Base-by-base conservation (phyloP, 2,113 vertebrate species). In the Neofelis nebulosa region DNA sequence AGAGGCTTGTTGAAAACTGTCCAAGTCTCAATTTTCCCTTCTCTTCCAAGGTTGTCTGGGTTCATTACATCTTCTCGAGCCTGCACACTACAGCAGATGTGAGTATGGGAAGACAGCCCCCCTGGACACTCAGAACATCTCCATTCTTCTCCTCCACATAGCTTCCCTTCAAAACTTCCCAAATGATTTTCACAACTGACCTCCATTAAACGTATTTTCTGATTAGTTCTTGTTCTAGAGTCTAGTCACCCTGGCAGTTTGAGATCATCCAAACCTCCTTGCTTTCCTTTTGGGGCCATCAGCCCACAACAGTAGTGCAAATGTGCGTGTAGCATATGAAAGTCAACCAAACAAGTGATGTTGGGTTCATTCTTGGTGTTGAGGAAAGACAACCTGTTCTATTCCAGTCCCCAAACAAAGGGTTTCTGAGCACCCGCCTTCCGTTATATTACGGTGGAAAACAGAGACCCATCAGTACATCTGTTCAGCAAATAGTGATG, bases 401-500 rank as follows among this genome's bases (percentile, higher is more conserved):
- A 23, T n/a, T 14, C 23, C 52, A 41, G 38, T 0, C 1, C 29
- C 9, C 12, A 68, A 6, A 45, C 7, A 14, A 73, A 71, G 14
- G 31, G 11, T 6, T 23, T 36, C 33, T 33, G 23, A 85, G n/a
- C 7, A 15, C 23, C 12, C 7, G 3, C 19, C 52, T 65, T 21
- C 63, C 8, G 27, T 11, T 18, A 14, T 8, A 11, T 45, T 36
- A 6, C 12, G 7, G 9, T 2, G 25, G 78, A 11, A 7, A 7
- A 38, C 7, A 36, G 69, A 65, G 50, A 36, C 27, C 13, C 14
- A 15, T 12, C 12, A 1, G 21, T 1, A 33, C 48, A 45, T 27
- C 4, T 0, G 9, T 7, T 41, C 55, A 61, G 45, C 23, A 27
- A 50, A 18, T 25, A 36, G 0, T 2, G 3, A 9, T 0, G 27